These are phyloP conservation scores for Chloroclysta siterata DNA, from an alignment of 2,888 invertebrate species.

Conservation along the genomic window DNA sequence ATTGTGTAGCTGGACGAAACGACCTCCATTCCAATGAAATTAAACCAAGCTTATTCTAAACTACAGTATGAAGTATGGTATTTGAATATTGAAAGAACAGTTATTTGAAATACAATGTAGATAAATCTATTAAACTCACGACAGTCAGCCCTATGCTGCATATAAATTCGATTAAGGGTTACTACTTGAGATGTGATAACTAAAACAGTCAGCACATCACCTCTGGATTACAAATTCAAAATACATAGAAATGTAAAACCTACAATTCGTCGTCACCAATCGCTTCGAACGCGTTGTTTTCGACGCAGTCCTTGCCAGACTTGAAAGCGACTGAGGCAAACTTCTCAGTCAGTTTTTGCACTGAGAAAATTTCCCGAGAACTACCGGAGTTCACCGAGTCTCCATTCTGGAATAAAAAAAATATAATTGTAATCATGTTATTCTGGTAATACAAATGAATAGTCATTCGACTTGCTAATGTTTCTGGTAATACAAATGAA, in stretches of 20 bases:
- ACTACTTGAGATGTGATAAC: constrained; percentile 8
- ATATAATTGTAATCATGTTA: neutral
- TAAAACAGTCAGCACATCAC: constrained; percentile 19
- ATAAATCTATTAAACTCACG: constrained; percentile 7
- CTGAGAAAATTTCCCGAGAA: constrained; percentile 89
- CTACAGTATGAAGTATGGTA: constrained; percentile 7
- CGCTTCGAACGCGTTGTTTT: constrained; percentile 97
- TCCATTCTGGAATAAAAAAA: constrained; percentile 79
- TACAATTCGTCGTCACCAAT: constrained; percentile 97
- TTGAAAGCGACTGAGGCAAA: constrained; percentile 89
- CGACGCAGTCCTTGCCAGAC: constrained; percentile 89
- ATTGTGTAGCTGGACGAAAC: neutral
- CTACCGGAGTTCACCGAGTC: constrained; percentile 81
- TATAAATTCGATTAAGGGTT: constrained; percentile 33
- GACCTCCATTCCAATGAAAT: constrained; percentile 12
- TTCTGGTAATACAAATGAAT: no score
- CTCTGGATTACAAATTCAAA: constrained; percentile 3
- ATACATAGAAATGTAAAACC: constrained; percentile 40
- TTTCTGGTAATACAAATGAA: no score
- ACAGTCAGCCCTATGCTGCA: constrained; percentile 22
- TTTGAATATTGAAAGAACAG: constrained; percentile 5
- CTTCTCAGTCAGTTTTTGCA: constrained; percentile 89
- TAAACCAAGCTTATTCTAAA: constrained; percentile 4
- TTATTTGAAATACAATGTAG: constrained; percentile 10
- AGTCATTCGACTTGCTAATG: no score